Evolutionary conservation across 2,797 vertebrate genomes (phyloP).

Genomic region (Sternotherus odoratus): DNA sequence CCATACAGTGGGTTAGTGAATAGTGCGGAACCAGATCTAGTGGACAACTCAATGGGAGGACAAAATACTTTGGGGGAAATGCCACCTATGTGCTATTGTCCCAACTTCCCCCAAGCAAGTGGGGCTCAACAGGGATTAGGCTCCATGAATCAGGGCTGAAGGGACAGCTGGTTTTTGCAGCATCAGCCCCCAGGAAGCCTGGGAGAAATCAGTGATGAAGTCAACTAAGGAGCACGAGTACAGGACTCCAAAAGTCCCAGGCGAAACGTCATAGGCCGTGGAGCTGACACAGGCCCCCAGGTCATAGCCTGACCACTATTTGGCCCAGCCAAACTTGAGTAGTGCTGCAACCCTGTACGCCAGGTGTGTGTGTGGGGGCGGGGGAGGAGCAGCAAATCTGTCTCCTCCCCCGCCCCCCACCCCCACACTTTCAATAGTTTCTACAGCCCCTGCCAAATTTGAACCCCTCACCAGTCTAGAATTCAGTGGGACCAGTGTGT

Average conservation of each 20-base stretch:
- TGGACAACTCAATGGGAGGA: neutral
- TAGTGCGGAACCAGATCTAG: neutral
- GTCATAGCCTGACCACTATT: too few species aligned
- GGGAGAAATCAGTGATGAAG: neutral
- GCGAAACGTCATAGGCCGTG: neutral
- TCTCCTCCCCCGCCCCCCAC: too few species aligned
- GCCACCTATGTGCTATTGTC: neutral
- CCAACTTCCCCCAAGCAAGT: neutral
- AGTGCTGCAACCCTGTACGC: too few species aligned
- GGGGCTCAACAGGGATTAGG: neutral
- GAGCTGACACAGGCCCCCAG: too few species aligned
- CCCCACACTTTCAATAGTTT: neutral
- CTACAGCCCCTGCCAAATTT: neutral
- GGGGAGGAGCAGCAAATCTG: too few species aligned
- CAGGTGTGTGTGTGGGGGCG: too few species aligned
- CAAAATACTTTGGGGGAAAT: neutral
- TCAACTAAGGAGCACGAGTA: neutral
- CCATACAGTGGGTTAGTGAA: neutral
- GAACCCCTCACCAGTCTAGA: neutral
- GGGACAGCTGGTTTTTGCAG: neutral
- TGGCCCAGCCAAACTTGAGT: too few species aligned
- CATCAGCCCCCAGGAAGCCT: neutral
- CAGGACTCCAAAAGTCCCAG: neutral
- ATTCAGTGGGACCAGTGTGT: neutral
- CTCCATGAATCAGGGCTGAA: neutral